Base-by-base conservation (phyloP, 2,113 vertebrate genomes). In the Bufo gargarizans region DNA sequence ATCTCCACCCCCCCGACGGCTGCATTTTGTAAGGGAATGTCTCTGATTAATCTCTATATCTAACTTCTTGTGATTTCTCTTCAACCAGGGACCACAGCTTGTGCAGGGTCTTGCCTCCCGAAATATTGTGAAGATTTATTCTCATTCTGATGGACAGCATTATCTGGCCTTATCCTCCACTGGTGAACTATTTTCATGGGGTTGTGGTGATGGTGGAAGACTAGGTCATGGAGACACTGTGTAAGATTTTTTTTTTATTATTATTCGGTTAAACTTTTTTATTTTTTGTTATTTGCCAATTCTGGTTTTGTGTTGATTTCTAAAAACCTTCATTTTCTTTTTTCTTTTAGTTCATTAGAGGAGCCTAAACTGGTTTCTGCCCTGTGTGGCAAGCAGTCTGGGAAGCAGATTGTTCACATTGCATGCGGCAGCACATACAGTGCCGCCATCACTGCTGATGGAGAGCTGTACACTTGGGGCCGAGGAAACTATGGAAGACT, bases 141-240 rank as follows among this genome's bases (percentile, higher is more conserved):
- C 97, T 53, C 98, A 99, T 90, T 97, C 98, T n/a, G 98, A 99
- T 78, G 98, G 98, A 2, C 98, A 99, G 91, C 98, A 99, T 91
- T 98, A 97, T 82, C 91, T 99, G 90, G 97, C 98, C 63, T 93
- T 99, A 91, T 97, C 98, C 1, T 94, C 96, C 86, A 98, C 96
- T 3, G 98, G 98, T 74, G 98, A 99, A 93, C 97, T 99, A 87
- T 99, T 97, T 91, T 99, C 98, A 74, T 99, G 98, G 98, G 98
- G 98, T 61, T 99, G 97, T 74, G 98, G 98, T 56, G 98, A 99
- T 33, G 97, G 98, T 22, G 98, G 98, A 43, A 95, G 98, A 78
- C 95, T 99, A 14, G 98, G 98, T 91, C 98, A 99, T 2, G 98
- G 98, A 67, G 98, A 99, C 92, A 97, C 97, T 4, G 96, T 97